phyloP scores from a whole-genome alignment of 2,888 invertebrate genomes.

The Malthinus flaveolus region DNA sequence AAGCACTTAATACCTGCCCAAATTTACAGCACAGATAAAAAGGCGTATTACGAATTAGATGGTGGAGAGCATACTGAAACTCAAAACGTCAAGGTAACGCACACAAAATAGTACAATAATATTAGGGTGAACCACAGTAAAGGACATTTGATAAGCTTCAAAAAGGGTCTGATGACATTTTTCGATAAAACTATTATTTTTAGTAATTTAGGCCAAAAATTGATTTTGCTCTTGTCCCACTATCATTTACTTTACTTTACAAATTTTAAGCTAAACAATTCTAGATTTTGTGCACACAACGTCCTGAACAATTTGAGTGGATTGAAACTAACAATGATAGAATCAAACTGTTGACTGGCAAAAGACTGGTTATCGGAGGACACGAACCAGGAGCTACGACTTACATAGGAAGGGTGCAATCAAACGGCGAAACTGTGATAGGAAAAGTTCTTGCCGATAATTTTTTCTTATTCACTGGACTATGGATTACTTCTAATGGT shows the following conservation, averaged over 20 bases:
- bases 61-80: conserved; percentile 1
- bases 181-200: too few relatives aligned
- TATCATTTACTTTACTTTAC: too few relatives aligned
- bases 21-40: conserved; percentile 8
- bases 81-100: conserved; percentile 8
- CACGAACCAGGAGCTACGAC: conserved; percentile 15
- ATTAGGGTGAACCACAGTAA: too few relatives aligned
- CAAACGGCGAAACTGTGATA: neutral
- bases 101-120: too few relatives aligned
- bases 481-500: conserved; percentile 11
- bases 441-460: conserved; percentile 13
- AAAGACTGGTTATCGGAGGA: conserved; percentile 13
- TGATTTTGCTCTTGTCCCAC: too few relatives aligned
- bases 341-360: conserved; percentile 9
- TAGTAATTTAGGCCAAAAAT: too few relatives aligned
- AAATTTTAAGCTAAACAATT: too few relatives aligned
- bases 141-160: too few relatives aligned
- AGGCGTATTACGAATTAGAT: conserved; percentile 6
- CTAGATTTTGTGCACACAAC: conserved; percentile 20
- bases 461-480: neutral
- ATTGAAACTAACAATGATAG: conserved; percentile 10
- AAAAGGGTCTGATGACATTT: too few relatives aligned
- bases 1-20: conserved; percentile 5
- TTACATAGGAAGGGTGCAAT: conserved; percentile 12
- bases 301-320: conserved; percentile 21